Conservation (phyloP, 2,113 vertebrate species). For the Coturnix japonica region DNA sequence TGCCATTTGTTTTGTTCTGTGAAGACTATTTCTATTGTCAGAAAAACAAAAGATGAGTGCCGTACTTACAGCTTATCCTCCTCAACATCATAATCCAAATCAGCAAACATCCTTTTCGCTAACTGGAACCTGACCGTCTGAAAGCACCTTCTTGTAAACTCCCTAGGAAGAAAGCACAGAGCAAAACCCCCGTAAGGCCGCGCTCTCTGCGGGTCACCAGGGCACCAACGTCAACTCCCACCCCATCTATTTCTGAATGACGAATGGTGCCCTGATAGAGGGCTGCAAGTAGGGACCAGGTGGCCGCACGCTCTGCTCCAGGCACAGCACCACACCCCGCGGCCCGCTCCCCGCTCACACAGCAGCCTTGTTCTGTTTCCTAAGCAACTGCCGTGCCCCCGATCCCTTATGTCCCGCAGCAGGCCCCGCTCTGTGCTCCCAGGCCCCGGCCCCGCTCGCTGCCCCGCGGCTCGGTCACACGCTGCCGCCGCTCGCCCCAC, state of each 20-base stretch:
- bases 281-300: background rate
- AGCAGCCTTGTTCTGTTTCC: accelerated
- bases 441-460: too few relatives aligned
- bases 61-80: slow-evolving; percentile 96
- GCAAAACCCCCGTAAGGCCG: background rate
- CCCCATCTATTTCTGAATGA: too few relatives aligned
- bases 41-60: background rate
- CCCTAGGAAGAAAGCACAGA: slow-evolving; percentile 38
- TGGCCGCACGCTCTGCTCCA: background rate
- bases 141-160: background rate
- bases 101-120: slow-evolving; percentile 85
- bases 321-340: too few relatives aligned
- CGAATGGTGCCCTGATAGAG: background rate
- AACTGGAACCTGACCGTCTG: background rate
- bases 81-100: slow-evolving; percentile 96
- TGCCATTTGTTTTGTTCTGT: background rate
- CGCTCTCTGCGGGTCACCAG: accelerated
- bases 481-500: background rate
- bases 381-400: background rate
- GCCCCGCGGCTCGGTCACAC: background rate
- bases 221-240: background rate
- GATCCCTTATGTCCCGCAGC: accelerated
- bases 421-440: background rate
- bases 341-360: background rate
- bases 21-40: background rate